Conservation (phyloP, 2,888 invertebrate species). For the Bedellia somnulentella region DNA sequence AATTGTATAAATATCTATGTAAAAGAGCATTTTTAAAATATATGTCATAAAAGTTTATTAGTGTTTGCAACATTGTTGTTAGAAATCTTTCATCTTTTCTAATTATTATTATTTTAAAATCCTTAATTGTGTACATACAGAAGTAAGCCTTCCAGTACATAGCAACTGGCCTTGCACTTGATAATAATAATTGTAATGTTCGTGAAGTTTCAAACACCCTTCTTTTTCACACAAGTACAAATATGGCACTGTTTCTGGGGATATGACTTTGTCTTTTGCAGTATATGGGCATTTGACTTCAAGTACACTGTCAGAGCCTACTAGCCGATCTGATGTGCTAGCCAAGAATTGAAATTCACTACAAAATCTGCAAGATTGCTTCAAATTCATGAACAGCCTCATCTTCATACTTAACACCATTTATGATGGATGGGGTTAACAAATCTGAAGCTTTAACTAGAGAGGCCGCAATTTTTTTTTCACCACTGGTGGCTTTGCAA, state of each 20-base stretch:
- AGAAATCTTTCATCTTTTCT: no score
- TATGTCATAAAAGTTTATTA: no score
- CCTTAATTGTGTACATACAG: no score
- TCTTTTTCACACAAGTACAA: background rate
- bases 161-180: background rate
- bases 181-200: slow-evolving; percentile 2
- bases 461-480: background rate
- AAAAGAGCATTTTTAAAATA: no score
- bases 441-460: background rate
- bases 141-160: background rate
- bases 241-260: slow-evolving; percentile 2
- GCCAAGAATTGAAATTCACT: background rate
- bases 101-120: no score
- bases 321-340: slow-evolving; percentile 1
- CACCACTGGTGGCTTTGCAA: no score
- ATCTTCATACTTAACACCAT: slow-evolving; percentile 1
- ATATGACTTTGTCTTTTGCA: background rate
- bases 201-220: slow-evolving; percentile 1
- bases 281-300: slow-evolving; percentile 4
- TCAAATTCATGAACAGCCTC: slow-evolving; percentile 1
- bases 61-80: no score
- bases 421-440: background rate
- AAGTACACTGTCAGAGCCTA: background rate
- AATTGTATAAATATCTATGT: no score
- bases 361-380: background rate